Percentiles rank a stretch among this genome's conserved stretches.
phyloP scores from a whole-genome alignment of 1,140 invertebrate species.

The Drosophila novamexicana region DNA sequence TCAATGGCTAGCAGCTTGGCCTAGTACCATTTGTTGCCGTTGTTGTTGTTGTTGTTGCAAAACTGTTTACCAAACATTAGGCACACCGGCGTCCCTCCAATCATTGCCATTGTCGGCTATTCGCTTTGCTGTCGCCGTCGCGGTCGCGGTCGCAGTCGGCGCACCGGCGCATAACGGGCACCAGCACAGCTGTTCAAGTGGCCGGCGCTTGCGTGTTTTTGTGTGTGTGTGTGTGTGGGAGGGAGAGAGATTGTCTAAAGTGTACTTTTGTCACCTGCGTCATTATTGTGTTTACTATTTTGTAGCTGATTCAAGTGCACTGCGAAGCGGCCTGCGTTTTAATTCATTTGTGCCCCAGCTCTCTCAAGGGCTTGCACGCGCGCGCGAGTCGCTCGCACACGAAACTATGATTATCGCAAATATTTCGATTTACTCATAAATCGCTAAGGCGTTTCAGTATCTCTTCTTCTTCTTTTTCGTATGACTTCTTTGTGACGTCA shows the following conservation, averaged over 20 bases:
- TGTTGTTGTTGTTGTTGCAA: conserved; percentile 21
- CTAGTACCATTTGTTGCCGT: conserved; percentile 46
- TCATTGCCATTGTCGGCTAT: conserved; percentile 58
- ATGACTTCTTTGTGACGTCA: conserved; percentile 21
- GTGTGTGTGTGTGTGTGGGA: not conserved
- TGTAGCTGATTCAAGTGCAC: conserved; percentile 30
- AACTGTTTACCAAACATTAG: conserved; percentile 45
- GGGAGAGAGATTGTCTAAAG: conserved; percentile 18
- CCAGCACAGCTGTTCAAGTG: conserved; percentile 40
- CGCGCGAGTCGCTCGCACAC: conserved; percentile 19
- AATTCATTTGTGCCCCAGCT: conserved; percentile 4
- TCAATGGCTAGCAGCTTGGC: conserved; percentile 29
- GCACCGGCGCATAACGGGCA: conserved; percentile 57
- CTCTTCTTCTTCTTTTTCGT: not conserved
- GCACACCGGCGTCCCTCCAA: conserved; percentile 15
- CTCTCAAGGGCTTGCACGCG: conserved; percentile 63
- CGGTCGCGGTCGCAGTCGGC: not conserved
- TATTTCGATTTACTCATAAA: conserved; percentile 1
- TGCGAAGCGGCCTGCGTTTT: conserved; percentile 6
- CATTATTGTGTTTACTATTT: conserved; percentile 10
- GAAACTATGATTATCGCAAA: not conserved
- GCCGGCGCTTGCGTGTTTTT: conserved; percentile 22
- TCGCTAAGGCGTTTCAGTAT: not conserved
- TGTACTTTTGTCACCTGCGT: conserved; percentile 34
- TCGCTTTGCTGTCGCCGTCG: conserved; percentile 16